A percentile compares a stretch with the other conserved stretches of the same genome.
Conservation (phyloP, 2,113 vertebrate species). For the Catagonus wagneri region DNA sequence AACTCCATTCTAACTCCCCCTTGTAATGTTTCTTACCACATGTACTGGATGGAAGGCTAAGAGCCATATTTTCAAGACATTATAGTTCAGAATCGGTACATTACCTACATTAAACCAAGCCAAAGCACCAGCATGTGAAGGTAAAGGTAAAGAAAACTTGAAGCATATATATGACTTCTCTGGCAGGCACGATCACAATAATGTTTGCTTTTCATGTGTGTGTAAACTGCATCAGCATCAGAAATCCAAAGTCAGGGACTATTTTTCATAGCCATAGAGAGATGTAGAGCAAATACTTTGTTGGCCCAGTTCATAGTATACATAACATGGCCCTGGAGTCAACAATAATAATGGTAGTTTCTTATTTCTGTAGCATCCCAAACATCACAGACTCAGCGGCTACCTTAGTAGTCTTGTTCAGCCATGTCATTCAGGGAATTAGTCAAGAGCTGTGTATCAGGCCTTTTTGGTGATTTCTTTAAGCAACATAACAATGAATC, state of each 20-base stretch:
- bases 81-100: background rate
- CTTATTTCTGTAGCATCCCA: background rate
- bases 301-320: background rate
- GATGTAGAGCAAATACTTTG: background rate
- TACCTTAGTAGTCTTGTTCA: background rate
- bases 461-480: background rate
- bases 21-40: background rate
- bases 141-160: background rate
- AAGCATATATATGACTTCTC: background rate
- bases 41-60: background rate
- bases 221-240: background rate
- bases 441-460: background rate
- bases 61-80: background rate
- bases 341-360: background rate
- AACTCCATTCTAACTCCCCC: background rate
- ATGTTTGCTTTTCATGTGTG: background rate
- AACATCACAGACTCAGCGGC: background rate
- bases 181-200: background rate
- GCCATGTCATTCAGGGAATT: background rate
- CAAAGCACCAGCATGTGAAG: background rate
- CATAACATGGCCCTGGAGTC: background rate
- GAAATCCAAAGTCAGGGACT: background rate
- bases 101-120: background rate
- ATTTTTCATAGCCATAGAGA: background rate
- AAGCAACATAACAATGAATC: background rate